These are phyloP conservation scores for Pristionchus entomophagus DNA, from an alignment of 2,888 invertebrate genomes.

Conservation along the genomic window DNA sequence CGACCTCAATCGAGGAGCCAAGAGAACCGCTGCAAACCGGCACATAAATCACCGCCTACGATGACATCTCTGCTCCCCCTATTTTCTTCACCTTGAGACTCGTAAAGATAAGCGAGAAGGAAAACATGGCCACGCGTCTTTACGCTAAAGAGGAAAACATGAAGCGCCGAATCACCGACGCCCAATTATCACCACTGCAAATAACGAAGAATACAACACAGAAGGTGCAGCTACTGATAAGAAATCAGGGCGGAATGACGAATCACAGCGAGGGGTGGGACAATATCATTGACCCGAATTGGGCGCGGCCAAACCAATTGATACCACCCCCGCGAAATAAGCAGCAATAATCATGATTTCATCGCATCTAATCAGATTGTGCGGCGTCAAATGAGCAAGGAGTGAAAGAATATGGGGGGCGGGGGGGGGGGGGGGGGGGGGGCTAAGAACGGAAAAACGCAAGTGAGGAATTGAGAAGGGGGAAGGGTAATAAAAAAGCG, in stretches of 20 bases:
- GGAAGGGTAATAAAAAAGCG: constrained; percentile 37
- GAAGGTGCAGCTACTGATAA: constrained; percentile 8
- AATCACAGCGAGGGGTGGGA: background rate
- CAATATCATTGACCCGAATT: constrained; percentile 29
- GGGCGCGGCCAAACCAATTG: background rate
- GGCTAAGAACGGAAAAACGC: background rate
- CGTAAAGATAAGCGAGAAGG: background rate
- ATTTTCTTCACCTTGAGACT: constrained; percentile 14
- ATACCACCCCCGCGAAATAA: background rate
- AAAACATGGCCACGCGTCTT: background rate
- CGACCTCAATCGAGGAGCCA: constrained; percentile 19
- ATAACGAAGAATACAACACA: background rate
- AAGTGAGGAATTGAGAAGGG: background rate
- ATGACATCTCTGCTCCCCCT: background rate
- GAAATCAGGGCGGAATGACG: background rate
- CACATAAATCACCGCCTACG: background rate
- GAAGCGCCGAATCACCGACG: background rate
- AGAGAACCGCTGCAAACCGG: background rate
- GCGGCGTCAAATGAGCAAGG: background rate
- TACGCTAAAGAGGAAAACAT: background rate
- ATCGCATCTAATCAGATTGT: background rate
- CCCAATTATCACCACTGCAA: constrained; percentile 30
- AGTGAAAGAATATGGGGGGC: background rate
- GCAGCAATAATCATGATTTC: background rate
- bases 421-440: background rate